Base-by-base conservation (phyloP, 2,113 vertebrate genomes). In the Larimichthys polyactis region DNA sequence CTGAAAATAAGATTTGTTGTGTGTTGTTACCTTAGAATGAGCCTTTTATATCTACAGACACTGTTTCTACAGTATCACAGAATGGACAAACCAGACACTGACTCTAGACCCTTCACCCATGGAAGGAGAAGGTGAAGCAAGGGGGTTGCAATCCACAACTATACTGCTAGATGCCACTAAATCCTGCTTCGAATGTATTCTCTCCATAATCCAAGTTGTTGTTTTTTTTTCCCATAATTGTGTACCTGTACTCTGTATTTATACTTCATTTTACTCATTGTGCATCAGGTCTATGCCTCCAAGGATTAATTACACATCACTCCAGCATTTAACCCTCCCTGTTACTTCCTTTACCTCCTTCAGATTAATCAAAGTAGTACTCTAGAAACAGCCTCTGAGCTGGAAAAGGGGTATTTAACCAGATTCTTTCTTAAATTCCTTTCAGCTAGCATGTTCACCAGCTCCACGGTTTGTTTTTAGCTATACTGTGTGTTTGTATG, bases 381-480 rank as follows among this genome's bases (percentile, higher is more conserved):
- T 60, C 70, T 65, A 20, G 20, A 76, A 82, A 76, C 73, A n/a
- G 27, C 20, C n/a, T 72, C n/a, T 0, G 29, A 69, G 55, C 60
- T 75, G n/a, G 11, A 58, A 43, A 59, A 63, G 36, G n/a, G 11
- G 14, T 62, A 52, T 78, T 83, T 54, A 71, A 65, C 72, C 46
- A 49, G 75, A 76, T 46, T 46, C 14, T 60, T 48, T 43, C 59
- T 62, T 36, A 36, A 36, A 36, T 36, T 36, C 36, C 36, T 40
- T 40, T 40, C 82, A 79, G 65, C 68, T 11, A 79, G 52, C 81
- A 71, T 91, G 87, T 90, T 91, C 83, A 87, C 79, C 82, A 79
- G 72, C 78, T 79, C 68, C 15, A 66, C 67, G n/a, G 76, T 85
- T 91, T 84, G 90, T 81, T 87, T 87, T 86, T 83, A 72, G 64